Conservation (phyloP, 2,888 invertebrate genomes). For the Polymixis flavicincta region DNA sequence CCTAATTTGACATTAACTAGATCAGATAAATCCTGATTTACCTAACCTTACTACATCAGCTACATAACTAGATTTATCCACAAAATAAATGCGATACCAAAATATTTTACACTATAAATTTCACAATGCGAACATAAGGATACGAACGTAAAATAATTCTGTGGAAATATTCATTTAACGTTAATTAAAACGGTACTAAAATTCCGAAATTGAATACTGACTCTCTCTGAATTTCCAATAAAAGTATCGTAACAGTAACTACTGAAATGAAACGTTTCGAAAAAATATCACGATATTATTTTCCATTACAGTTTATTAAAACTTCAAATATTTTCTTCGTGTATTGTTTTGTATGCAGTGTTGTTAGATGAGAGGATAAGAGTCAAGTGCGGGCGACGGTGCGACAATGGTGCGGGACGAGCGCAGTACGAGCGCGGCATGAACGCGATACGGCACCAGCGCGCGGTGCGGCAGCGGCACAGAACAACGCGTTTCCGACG, state of each 20-base stretch:
- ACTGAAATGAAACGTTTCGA: conserved; percentile 1
- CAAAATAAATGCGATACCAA: not conserved
- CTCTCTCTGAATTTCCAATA: not conserved
- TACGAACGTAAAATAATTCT: conserved; percentile 18
- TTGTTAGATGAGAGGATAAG: conserved; percentile 14
- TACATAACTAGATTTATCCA: not conserved
- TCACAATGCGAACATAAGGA: not conserved
- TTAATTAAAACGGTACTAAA: conserved; percentile 28
- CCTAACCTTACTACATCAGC: conserved; percentile 1
- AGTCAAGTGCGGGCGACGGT: conserved; percentile 2
- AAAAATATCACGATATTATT: conserved; percentile 2
- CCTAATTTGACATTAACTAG: not conserved
- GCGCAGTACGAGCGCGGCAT: not conserved
- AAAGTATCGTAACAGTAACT: not conserved
- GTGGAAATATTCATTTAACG: conserved; percentile 11
- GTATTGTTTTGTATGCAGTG: not conserved
- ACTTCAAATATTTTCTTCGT: conserved; percentile 3
- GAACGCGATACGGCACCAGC: conserved; percentile 6
- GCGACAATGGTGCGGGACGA: not conserved
- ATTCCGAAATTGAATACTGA: conserved; percentile 5
- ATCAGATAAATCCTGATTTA: conserved; percentile 11
- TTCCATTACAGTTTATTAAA: conserved; percentile 9
- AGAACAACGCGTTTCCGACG: conserved; percentile 63
- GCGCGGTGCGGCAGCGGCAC: conserved; percentile 27
- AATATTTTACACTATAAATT: not conserved